These are phyloP conservation scores for Mycalesis mineus DNA, from an alignment of 2,888 invertebrate genomes.

Conservation along the genomic window DNA sequence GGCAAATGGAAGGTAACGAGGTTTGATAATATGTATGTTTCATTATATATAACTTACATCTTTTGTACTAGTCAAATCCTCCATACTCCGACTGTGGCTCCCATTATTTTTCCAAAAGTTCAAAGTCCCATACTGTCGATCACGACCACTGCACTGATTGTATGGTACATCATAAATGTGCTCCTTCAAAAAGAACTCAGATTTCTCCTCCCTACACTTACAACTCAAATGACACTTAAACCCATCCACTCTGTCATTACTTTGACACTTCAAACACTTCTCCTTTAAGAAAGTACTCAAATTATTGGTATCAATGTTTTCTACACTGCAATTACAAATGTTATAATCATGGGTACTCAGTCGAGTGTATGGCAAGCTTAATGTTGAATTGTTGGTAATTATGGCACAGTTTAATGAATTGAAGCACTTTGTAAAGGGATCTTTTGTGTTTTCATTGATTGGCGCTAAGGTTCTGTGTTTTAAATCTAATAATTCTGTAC, in stretches of 20 bases:
- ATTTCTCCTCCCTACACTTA: constrained; percentile 47
- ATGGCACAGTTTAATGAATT: constrained; percentile 66
- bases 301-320: constrained; percentile 35
- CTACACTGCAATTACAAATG: constrained; percentile 48
- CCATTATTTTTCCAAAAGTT: constrained; percentile 42
- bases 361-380: constrained; percentile 63
- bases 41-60: constrained; percentile 48
- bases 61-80: constrained; percentile 42
- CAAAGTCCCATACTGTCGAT: constrained; percentile 51
- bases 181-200: constrained; percentile 66
- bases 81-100: constrained; percentile 51
- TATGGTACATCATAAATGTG: constrained; percentile 82
- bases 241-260: constrained; percentile 44
- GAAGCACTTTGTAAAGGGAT: constrained; percentile 59
- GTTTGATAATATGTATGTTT: too few species aligned
- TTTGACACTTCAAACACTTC: constrained; percentile 49
- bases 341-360: constrained; percentile 43
- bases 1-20: too few species aligned
- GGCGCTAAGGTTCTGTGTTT: constrained; percentile 52
- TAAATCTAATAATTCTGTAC: constrained; percentile 70
- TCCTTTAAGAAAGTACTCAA: constrained; percentile 37
- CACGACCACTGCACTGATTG: constrained; percentile 30
- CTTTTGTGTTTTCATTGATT: constrained; percentile 41
- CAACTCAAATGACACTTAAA: constrained; percentile 69
- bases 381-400: constrained; percentile 50